Evolutionary conservation across 1,140 invertebrate species (phyloP).

Genomic region (Zaprionus davidi): DNA sequence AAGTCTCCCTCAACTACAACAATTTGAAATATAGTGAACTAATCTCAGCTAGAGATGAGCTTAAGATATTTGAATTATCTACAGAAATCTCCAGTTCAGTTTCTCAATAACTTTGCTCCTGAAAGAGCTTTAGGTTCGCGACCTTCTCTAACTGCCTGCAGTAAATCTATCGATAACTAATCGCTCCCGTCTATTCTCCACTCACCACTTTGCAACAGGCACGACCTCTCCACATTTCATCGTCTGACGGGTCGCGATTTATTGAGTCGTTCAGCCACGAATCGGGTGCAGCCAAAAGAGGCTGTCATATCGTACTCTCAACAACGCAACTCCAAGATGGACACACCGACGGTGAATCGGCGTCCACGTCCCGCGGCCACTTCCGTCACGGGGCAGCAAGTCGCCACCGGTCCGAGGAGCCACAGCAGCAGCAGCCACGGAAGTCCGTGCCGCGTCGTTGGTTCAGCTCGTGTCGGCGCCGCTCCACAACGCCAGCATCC

Average conservation of each 20-base stretch:
- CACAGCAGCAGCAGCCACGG: constrained; percentile 70
- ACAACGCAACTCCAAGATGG: constrained; percentile 85
- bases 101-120: too few species aligned
- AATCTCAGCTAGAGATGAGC: too few species aligned
- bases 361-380: constrained; percentile 68
- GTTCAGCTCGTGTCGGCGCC: constrained; percentile 70
- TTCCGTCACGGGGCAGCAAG: constrained; percentile 10
- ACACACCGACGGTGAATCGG: constrained; percentile 84
- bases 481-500: constrained; percentile 62
- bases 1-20: too few species aligned
- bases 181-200: neutral
- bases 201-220: constrained; percentile 46
- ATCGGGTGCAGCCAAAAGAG: constrained; percentile 84
- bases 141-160: neutral
- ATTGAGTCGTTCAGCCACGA: constrained; percentile 83
- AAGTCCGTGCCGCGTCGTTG: constrained; percentile 64
- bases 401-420: constrained; percentile 37
- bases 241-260: constrained; percentile 84
- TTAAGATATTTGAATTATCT: too few species aligned
- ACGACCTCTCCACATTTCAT: constrained; percentile 85
- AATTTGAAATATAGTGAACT: too few species aligned
- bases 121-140: too few species aligned
- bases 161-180: neutral
- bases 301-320: constrained; percentile 84
- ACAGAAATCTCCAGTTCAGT: too few species aligned